Percentiles rank a stretch among this genome's conserved stretches.
Conservation (phyloP, 2,113 vertebrate genomes). For the Baryphthengus martii region DNA sequence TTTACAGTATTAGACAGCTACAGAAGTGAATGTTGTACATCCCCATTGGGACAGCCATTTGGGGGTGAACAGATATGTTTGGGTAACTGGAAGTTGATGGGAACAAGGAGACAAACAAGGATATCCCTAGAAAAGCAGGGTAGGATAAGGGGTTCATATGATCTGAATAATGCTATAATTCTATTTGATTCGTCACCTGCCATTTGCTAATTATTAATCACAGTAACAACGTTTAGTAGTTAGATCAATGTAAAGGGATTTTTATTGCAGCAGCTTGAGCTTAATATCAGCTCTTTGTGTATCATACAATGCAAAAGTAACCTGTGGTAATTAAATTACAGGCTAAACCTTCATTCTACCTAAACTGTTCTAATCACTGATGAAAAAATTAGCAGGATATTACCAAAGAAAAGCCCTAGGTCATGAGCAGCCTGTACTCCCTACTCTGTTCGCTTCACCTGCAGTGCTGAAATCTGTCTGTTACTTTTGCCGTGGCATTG, state of each 20-base stretch:
- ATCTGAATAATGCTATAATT: not conserved
- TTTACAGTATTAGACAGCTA: not conserved
- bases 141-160: not conserved
- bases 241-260: slow-evolving; percentile 7
- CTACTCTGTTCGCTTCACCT: not conserved
- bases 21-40: accelerated
- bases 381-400: not conserved
- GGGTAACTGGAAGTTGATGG: not conserved
- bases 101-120: not conserved
- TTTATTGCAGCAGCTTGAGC: slow-evolving; percentile 31
- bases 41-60: not conserved
- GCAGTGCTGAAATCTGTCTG: not conserved
- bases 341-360: not conserved
- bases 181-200: not conserved
- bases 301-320: not conserved
- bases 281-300: not conserved
- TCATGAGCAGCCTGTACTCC: not conserved
- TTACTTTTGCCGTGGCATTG: not conserved
- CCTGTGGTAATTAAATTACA: slow-evolving; percentile 30
- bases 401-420: not conserved
- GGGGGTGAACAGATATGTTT: not conserved
- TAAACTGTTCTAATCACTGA: not conserved
- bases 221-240: not conserved
- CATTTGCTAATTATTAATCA: slow-evolving; percentile 25
- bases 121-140: not conserved